phyloP scores from a whole-genome alignment of 1,140 invertebrate species.

The Listronotus bonariensis region DNA sequence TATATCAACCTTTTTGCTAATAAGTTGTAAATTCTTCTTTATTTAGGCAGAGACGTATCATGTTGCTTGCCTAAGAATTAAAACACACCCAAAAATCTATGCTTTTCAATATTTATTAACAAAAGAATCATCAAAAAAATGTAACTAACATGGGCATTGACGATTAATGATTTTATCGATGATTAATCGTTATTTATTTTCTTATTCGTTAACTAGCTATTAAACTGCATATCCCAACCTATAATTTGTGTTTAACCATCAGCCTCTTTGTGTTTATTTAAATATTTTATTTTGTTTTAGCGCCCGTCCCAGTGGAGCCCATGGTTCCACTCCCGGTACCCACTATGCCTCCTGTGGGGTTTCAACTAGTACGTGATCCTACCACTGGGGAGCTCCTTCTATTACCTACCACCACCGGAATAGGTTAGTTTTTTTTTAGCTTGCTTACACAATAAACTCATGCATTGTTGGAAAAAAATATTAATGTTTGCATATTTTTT shows the following conservation, averaged over 20 bases:
- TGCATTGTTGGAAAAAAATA: not conserved
- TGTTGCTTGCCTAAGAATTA: no score
- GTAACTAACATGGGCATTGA: no score
- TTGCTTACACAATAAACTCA: slow-evolving; percentile 2
- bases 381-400: slow-evolving; percentile 78
- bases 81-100: no score
- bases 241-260: not conserved
- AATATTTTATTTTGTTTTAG: slow-evolving; percentile 52
- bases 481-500: slow-evolving; percentile 37
- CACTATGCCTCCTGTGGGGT: slow-evolving; percentile 66
- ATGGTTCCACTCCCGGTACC: slow-evolving; percentile 70
- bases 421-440: slow-evolving; percentile 58
- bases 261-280: slow-evolving; percentile 25
- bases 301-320: slow-evolving; percentile 69
- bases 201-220: no score
- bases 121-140: no score
- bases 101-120: no score
- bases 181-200: no score
- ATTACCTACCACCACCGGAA: slow-evolving; percentile 68
- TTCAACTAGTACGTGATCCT: slow-evolving; percentile 82
- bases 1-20: no score
- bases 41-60: no score
- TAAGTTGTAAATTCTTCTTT: no score
- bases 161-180: no score
- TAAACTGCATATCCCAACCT: no score